Conservation (phyloP, 1,140 invertebrate genomes). For the Colletes latitarsis region DNA sequence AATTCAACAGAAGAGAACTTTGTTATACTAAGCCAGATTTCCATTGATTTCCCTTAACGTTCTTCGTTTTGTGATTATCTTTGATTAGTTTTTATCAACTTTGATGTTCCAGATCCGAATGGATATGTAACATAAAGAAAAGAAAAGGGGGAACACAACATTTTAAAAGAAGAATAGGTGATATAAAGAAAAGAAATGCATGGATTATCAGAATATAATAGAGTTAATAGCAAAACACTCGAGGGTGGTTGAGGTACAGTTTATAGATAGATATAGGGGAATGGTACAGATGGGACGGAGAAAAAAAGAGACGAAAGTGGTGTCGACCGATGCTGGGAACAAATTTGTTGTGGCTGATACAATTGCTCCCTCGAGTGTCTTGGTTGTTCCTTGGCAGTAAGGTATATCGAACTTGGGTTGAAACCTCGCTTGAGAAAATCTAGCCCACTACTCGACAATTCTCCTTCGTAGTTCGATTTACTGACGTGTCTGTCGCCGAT, state of each 20-base stretch:
- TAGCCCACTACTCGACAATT: slow-evolving; percentile 17
- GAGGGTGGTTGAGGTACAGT: slow-evolving; percentile 9
- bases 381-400: slow-evolving; percentile 44
- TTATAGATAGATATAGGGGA: slow-evolving; percentile 27
- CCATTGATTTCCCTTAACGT: neutral
- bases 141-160: slow-evolving; percentile 26
- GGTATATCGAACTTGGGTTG: slow-evolving; percentile 47
- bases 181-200: slow-evolving; percentile 63
- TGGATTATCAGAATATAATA: slow-evolving; percentile 72
- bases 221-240: slow-evolving; percentile 72
- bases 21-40: neutral
- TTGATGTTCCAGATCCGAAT: slow-evolving; percentile 43
- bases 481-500: neutral
- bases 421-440: slow-evolving; percentile 37
- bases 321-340: slow-evolving; percentile 22
- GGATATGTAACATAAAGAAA: slow-evolving; percentile 42
- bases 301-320: slow-evolving; percentile 30
- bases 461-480: neutral
- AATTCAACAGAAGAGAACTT: slow-evolving; percentile 18
- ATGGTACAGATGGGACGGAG: slow-evolving; percentile 32
- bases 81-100: slow-evolving; percentile 27
- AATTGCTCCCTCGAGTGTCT: slow-evolving; percentile 58
- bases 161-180: too few relatives aligned
- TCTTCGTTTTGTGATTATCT: neutral
- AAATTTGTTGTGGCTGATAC: slow-evolving; percentile 53